Evolutionary conservation across 2,113 vertebrate genomes (phyloP).

Genomic region (Cyphomyrus plagiostoma): DNA sequence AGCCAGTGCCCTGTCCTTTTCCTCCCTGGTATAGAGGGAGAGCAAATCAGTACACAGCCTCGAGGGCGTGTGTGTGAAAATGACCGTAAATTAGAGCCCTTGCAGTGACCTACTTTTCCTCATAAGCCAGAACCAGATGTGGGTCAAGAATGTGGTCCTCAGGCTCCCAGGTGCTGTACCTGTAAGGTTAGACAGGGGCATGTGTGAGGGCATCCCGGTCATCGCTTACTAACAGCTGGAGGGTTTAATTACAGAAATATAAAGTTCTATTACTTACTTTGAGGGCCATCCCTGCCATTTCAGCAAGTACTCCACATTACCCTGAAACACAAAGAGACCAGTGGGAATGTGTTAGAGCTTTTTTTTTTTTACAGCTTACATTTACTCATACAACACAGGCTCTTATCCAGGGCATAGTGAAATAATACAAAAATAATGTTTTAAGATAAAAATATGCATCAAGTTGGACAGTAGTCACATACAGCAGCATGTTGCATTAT

Average conservation of each 20-base stretch:
- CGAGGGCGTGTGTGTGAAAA: neutral
- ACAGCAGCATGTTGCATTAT: neutral
- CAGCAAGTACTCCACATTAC: conserved; percentile 93
- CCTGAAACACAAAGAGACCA: conserved; percentile 61
- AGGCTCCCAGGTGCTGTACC: conserved; percentile 98
- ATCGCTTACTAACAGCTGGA: neutral
- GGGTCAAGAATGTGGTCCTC: conserved; percentile 97
- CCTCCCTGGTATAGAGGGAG: conserved; percentile 66
- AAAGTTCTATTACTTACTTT: conserved; percentile 77
- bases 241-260: neutral
- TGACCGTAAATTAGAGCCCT: neutral
- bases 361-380: neutral
- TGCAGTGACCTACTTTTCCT: conserved; percentile 80
- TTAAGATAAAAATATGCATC: neutral
- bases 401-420: neutral
- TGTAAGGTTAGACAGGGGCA: conserved; percentile 37
- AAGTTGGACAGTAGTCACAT: neutral
- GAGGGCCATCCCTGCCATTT: conserved; percentile 99
- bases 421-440: neutral
- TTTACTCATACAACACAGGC: neutral
- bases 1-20: conserved; percentile 77
- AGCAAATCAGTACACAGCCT: neutral
- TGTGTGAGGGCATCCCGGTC: neutral
- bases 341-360: neutral
- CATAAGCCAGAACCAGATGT: conserved; percentile 84